Base-by-base conservation (phyloP, 2,797 vertebrate species). In the Sebastes itinus region DNA sequence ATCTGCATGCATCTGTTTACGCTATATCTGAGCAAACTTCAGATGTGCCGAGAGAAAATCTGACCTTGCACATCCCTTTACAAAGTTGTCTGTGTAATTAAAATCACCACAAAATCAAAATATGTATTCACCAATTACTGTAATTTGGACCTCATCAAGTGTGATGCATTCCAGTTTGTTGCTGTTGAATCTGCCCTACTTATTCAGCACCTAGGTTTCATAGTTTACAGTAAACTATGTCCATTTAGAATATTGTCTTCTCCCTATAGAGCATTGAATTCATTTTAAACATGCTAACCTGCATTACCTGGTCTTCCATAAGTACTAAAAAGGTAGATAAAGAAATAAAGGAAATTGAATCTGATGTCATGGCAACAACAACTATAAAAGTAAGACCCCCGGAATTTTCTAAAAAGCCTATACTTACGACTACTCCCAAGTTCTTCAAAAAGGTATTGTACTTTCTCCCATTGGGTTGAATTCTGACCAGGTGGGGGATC, bases 401-500 rank as follows among this genome's bases (percentile, higher is more conserved):
- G 28, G 10, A 1, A 2, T 38, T 46, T 59, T 63, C 1, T 38
- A 25, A 77, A 78, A 14, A 62, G 11, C 14, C 3, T 76, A 5
- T 91, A 97, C 98, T 99, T 96, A 99, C 99, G 96, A 88, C 95
- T 96, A 83, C 97, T 99, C 85, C 97, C 98, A 87, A 99, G 96
- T 91, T 99, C 98, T 90, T 98, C 96, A 93, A 99, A 98, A 13
- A 99, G 92, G 49, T 97, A 95, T 71, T 98, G 97, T 18, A 99
- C 96, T 93, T 98, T 99, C 75, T 99, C 97, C 97, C 98, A 98
- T n/a, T 99, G 97, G 2, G 99, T 98, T 61, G 97, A 96, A 92
- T 99, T 99, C 90, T 96, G 96, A 83, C 94, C 92, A 42, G 92
- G 93, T n/a, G 97, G 96, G 76, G 97, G 91, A 72, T 95, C 91